Base-by-base conservation (phyloP, 2,797 vertebrate genomes). In the Hylomyscus alleni region DNA sequence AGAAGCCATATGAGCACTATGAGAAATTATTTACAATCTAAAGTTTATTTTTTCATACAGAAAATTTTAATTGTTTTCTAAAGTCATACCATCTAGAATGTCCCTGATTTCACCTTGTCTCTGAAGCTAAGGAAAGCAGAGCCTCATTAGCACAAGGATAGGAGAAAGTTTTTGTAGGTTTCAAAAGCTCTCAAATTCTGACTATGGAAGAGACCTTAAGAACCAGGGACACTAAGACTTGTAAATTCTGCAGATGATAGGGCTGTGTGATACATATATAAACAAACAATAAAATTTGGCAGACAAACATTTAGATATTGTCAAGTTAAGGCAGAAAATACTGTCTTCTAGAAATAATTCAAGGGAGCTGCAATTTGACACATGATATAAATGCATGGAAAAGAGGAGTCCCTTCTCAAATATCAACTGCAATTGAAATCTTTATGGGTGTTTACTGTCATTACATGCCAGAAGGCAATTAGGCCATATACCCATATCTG, bases 241-340 rank as follows among this genome's bases (percentile, higher is more conserved):
- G 67, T 90, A 50, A 87, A 88, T 52, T 58, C n/a, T 17, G 14
- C 2, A 83, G 7, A 37, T 22, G 82, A 78, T 5, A 97, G 37
- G 82, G 86, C 85, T 85, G 54, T 85, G 58, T 90, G 22, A 93
- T 58, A 22, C 4, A 60, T 62, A 34, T 60, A 80, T 50, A 56
- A 77, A 78, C 52, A 75, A 91, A 1, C 89, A n/a, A 60, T 72
- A 54, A 24, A 65, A 67, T 76, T 94, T 69, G 69, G 2, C 31
- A 91, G 52, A 84, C 26, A 9, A 90, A 7, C 77, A 50, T 20
- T 82, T 15, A 86, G 14, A 88, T 88, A 82, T 75, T n/a, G 78
- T 72, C 78, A 90, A 91, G 84, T 47, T 92, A 93, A 95, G 90
- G 73, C 20, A 75, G 60, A 87, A 87, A 91, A 80, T 60, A 12